Evolutionary conservation across 2,113 vertebrate genomes (phyloP).

Genomic region (Megaleporinus macrocephalus): DNA sequence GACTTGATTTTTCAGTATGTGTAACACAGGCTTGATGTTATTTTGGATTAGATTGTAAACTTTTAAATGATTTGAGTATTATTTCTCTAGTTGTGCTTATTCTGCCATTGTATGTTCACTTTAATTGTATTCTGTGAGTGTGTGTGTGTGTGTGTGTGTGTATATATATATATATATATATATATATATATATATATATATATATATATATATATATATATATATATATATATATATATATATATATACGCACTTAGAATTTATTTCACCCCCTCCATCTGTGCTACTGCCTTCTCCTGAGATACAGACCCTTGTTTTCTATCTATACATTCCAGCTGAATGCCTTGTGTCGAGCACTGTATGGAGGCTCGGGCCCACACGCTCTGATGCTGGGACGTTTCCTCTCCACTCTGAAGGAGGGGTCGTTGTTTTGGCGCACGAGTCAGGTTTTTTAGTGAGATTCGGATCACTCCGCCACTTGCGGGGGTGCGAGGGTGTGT

Average conservation of each 20-base stretch:
- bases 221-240: constrained; percentile 34
- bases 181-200: constrained; percentile 35
- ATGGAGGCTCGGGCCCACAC: constrained; percentile 28
- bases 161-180: constrained; percentile 34
- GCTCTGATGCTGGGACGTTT: not conserved
- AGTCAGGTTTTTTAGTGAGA: not conserved
- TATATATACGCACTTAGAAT: constrained; percentile 8
- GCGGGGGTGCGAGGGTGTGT: not conserved
- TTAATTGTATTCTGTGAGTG: not conserved
- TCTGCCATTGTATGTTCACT: not conserved
- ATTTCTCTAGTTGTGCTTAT: not conserved
- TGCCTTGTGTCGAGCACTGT: constrained; percentile 70
- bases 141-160: no score
- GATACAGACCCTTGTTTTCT: constrained; percentile 61
- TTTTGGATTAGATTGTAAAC: not conserved
- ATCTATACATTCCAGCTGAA: constrained; percentile 78
- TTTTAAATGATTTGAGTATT: not conserved
- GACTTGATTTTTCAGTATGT: not conserved
- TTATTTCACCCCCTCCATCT: constrained; percentile 23
- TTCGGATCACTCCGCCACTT: not conserved
- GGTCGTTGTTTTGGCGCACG: not conserved
- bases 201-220: constrained; percentile 34
- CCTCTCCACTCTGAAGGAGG: not conserved
- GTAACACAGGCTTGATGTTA: not conserved
- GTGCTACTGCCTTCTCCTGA: constrained; percentile 69